phyloP scores from a whole-genome alignment of 1,140 invertebrate genomes.

The Colletes latitarsis region DNA sequence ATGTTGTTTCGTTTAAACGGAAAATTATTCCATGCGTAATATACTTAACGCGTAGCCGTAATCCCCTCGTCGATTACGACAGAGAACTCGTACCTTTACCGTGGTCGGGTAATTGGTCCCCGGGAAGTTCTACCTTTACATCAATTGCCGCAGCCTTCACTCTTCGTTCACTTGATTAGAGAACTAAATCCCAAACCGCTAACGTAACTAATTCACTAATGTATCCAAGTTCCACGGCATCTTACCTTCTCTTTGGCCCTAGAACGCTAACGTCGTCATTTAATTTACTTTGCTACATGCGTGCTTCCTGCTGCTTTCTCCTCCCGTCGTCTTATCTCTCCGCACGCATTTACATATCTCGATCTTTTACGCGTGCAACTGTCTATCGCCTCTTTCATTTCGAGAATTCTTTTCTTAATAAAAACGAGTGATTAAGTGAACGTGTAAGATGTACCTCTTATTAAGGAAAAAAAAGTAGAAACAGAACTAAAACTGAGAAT shows the following conservation, averaged over 20 bases:
- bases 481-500: background rate
- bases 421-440: background rate
- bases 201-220: constrained; percentile 54
- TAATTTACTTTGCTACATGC: constrained; percentile 17
- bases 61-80: constrained; percentile 37
- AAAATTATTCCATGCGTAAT: constrained; percentile 39
- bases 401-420: background rate
- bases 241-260: constrained; percentile 5
- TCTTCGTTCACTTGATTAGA: constrained; percentile 49
- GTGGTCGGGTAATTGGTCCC: constrained; percentile 32
- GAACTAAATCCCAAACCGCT: constrained; percentile 43
- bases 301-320: background rate
- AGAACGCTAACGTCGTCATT: constrained; percentile 20
- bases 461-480: background rate
- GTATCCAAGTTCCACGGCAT: constrained; percentile 32
- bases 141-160: constrained; percentile 45
- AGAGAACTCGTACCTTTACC: constrained; percentile 20
- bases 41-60: constrained; percentile 28
- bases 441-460: background rate
- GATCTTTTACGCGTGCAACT: background rate
- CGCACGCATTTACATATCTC: background rate
- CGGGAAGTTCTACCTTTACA: constrained; percentile 46
- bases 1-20: background rate
- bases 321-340: background rate
- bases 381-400: background rate